Conservation (phyloP, 2,113 vertebrate species). For the Clinocottus analis region DNA sequence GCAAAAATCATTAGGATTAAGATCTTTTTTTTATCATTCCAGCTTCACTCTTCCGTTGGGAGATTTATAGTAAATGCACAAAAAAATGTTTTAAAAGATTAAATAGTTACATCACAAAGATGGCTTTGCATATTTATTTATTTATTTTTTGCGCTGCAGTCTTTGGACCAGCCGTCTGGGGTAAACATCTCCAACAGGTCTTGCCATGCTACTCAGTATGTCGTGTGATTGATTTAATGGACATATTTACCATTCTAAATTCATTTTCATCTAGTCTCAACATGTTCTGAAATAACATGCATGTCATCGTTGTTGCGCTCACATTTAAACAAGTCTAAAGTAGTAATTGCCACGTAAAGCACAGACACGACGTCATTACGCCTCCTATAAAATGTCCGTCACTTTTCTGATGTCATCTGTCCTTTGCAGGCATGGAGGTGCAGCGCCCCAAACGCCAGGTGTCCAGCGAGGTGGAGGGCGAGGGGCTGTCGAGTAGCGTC, state of each 20-base stretch:
- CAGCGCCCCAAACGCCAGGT: conserved; percentile 93
- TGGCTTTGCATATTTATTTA: neutral
- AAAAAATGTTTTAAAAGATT: neutral
- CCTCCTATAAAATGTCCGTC: neutral
- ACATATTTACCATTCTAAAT: neutral
- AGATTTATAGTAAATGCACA: neutral
- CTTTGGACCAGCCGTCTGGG: neutral
- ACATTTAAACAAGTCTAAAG: neutral
- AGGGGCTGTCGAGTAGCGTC: conserved; percentile 88
- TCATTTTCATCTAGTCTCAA: neutral
- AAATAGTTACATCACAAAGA: conserved; percentile 4
- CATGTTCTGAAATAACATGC: neutral
- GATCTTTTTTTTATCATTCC: neutral
- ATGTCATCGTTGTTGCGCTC: neutral
- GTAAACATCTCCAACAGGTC: neutral
- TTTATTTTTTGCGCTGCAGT: neutral
- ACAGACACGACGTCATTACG: neutral
- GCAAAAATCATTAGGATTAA: neutral
- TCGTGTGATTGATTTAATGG: neutral
- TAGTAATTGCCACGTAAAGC: neutral
- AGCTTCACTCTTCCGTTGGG: neutral
- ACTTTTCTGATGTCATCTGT: conserved; percentile 1
- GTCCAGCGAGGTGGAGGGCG: conserved; percentile 91
- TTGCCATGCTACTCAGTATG: neutral
- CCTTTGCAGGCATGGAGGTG: conserved; percentile 90